These are phyloP conservation scores for Aphaenogaster floridana DNA, from an alignment of 1,140 invertebrate species.

Conservation along the genomic window DNA sequence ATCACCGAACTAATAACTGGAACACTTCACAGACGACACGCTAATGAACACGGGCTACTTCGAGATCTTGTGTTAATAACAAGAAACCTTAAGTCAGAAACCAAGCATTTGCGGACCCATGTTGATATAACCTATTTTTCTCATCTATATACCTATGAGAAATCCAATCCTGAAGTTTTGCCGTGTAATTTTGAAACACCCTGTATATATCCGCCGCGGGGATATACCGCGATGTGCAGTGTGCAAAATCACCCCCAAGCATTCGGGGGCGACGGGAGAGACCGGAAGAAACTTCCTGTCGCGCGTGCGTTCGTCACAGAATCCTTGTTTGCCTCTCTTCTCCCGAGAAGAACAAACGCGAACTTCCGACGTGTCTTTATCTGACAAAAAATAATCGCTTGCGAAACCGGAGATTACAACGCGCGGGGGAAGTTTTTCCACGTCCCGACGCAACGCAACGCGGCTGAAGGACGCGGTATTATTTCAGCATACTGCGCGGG, in stretches of 20 bases:
- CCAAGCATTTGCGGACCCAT: no score
- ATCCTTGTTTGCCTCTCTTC: neutral
- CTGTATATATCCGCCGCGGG: neutral
- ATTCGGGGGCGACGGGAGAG: neutral
- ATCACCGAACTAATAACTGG: no score
- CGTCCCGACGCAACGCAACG: no score
- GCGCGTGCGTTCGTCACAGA: neutral
- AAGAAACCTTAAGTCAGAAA: no score
- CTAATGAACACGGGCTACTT: no score
- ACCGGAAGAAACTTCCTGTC: neutral
- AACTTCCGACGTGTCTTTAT: neutral
- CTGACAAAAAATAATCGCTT: constrained; percentile 4
- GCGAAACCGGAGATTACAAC: neutral
- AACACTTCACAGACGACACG: no score
- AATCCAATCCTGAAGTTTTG: no score
- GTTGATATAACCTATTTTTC: no score
- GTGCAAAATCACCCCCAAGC: neutral
- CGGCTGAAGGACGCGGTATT: neutral
- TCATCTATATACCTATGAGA: no score
- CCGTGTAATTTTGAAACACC: no score
- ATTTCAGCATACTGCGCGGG: constrained; percentile 30
- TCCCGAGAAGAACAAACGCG: neutral
- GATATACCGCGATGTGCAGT: neutral
- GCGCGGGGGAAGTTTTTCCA: neutral
- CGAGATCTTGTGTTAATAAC: no score